Conservation (phyloP, 2,797 vertebrate genomes). For the Gymnopithys bicolor region DNA sequence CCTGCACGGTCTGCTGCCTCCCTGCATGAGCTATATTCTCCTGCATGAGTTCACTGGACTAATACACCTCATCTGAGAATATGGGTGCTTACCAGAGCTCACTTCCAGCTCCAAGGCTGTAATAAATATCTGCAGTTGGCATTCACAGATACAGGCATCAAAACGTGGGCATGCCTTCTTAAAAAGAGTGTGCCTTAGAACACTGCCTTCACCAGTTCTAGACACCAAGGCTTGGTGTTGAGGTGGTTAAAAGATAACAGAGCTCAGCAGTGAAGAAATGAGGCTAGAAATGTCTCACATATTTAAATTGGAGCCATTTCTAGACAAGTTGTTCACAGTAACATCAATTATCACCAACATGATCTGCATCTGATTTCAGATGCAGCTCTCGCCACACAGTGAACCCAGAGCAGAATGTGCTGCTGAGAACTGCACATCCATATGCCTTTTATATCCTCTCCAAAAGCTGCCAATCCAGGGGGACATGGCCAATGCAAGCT, state of each 20-base stretch:
- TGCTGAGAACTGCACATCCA: slow-evolving; percentile 65
- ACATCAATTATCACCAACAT: slow-evolving; percentile 71
- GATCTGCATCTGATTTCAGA: slow-evolving; percentile 71
- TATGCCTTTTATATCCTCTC: slow-evolving; percentile 65
- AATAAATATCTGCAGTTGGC: slow-evolving; percentile 22
- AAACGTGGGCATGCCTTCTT: background rate
- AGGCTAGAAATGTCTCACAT: slow-evolving; percentile 52
- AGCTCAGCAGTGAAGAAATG: slow-evolving; percentile 13
- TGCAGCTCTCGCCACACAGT: slow-evolving; percentile 45
- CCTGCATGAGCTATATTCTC: background rate
- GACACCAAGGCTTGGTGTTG: background rate
- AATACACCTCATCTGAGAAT: slow-evolving; percentile 27
- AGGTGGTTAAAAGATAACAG: slow-evolving; percentile 31
- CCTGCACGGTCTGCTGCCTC: slow-evolving; percentile 37
- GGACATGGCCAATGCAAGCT: background rate
- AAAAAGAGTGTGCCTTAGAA: background rate
- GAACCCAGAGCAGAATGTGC: slow-evolving; percentile 61
- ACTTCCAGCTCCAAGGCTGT: background rate
- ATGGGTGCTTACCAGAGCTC: background rate
- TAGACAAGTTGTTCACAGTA: slow-evolving; percentile 67
- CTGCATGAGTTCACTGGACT: slow-evolving; percentile 7
- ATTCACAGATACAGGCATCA: background rate
- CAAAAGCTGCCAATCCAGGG: slow-evolving; percentile 53
- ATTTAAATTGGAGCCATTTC: slow-evolving; percentile 60
- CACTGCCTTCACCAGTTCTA: background rate